A percentile compares a stretch with the other conserved stretches of the same genome.
Evolutionary conservation across 1,140 invertebrate genomes (phyloP).

Genomic region (Ephestia elutella): DNA sequence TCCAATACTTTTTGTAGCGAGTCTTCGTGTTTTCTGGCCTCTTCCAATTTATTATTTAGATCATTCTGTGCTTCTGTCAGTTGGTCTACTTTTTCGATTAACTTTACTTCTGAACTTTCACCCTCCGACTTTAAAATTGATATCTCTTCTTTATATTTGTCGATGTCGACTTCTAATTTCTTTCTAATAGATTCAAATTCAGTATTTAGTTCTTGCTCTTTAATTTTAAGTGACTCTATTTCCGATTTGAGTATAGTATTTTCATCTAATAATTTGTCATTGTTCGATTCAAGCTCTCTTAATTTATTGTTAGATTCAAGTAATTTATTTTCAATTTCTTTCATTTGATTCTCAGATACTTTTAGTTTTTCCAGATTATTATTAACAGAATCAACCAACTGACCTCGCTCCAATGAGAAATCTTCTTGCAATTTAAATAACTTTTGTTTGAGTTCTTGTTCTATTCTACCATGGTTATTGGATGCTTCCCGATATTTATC

Average conservation of each 20-base stretch:
- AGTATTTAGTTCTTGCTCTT: constrained; percentile 56
- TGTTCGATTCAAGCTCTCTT: constrained; percentile 44
- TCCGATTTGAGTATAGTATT: constrained; percentile 63
- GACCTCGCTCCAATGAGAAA: constrained; percentile 47
- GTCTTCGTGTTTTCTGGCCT: constrained; percentile 65
- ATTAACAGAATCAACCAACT: constrained; percentile 45
- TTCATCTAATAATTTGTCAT: constrained; percentile 56
- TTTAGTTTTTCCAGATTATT: constrained; percentile 50
- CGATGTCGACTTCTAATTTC: constrained; percentile 58
- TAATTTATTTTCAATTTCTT: constrained; percentile 46
- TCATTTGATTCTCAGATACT: constrained; percentile 49
- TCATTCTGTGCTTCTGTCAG: constrained; percentile 68
- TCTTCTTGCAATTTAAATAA: constrained; percentile 65
- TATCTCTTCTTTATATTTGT: constrained; percentile 63
- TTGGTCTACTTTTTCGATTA: constrained; percentile 71
- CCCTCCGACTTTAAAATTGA: constrained; percentile 60
- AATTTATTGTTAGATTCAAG: constrained; percentile 36
- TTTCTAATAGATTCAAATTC: constrained; percentile 53
- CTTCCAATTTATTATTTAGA: constrained; percentile 70
- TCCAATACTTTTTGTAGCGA: constrained; percentile 65
- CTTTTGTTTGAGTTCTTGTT: constrained; percentile 71
- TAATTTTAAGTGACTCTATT: constrained; percentile 57
- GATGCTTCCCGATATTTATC: constrained; percentile 64
- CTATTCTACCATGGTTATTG: constrained; percentile 55
- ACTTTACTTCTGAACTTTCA: constrained; percentile 63